phyloP scores from a whole-genome alignment of 2,888 invertebrate genomes.

The Fabriciana adippe region DNA sequence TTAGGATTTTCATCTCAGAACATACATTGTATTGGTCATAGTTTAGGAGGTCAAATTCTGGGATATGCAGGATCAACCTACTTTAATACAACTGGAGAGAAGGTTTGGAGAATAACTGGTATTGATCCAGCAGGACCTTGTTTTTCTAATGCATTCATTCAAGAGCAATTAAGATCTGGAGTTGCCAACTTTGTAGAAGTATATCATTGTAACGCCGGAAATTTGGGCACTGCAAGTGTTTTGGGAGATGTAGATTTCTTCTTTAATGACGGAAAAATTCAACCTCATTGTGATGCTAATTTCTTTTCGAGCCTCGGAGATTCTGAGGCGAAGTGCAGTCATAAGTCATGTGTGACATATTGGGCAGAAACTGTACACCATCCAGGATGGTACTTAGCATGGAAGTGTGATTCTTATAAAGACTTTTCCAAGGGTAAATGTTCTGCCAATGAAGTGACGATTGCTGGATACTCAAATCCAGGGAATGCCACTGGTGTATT shows the following conservation, averaged over 20 bases:
- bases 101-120: constrained; percentile 66
- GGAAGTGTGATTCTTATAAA: constrained; percentile 65
- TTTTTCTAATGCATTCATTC: constrained; percentile 65
- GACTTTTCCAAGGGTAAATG: constrained; percentile 62
- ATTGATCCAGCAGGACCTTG: constrained; percentile 77
- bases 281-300: constrained; percentile 77
- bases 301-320: constrained; percentile 63
- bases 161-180: constrained; percentile 75
- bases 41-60: constrained; percentile 70
- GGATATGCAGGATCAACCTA: constrained; percentile 60
- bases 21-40: constrained; percentile 71
- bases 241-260: constrained; percentile 83
- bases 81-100: constrained; percentile 59
- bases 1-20: constrained; percentile 63
- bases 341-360: constrained; percentile 68
- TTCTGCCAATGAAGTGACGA: constrained; percentile 60
- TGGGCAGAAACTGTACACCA: constrained; percentile 63
- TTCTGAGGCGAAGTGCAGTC: constrained; percentile 71
- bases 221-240: constrained; percentile 74
- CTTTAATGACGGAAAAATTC: constrained; percentile 79
- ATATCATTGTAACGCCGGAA: constrained; percentile 83
- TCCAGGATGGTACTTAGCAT: constrained; percentile 59
- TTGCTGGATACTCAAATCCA: constrained; percentile 72
- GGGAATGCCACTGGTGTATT: constrained; percentile 72
- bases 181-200: constrained; percentile 83